Evolutionary conservation across 2,888 invertebrate species (phyloP), one percentile per base, ranked within the genome.

Genomic region (Galerucella calmariensis): DNA sequence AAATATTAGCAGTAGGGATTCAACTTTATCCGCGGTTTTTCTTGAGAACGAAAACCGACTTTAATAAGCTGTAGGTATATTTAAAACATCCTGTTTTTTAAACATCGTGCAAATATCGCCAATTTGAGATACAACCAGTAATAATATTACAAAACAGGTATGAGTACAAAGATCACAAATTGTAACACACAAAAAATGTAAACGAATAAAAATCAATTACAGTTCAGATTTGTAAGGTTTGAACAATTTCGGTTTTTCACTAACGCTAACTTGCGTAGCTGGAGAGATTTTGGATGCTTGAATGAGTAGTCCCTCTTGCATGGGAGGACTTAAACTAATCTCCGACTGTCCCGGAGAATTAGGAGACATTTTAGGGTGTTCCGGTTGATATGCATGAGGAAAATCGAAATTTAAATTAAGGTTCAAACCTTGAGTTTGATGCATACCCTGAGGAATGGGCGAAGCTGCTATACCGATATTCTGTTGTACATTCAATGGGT

Each of bases 221-320:
- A 83, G 84, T 79, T 92, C 91, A 67, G 89, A 90, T 82, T 94
- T 94, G 88, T 94, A 94, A 1, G 94, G 94, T 85, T 94, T 93
- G 84, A 94, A 94, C 35, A 94, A 88, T 83, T 93, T 93, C 0
- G 92, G 93, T 81, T 90, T 90, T 58, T 89, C 86, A 24, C 78
- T 61, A 10, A 78, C 71, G 20, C 41, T 2, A 6, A 74, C 74
- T 46, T 76, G 78, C 16, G 77, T 82, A 87, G 82, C 74, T 82
- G 76, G 86, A 73, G 82, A 86, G 78, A 75, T 79, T 80, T 82
- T 84, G 70, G 78, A 80, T 67, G 87, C 81, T 8, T 85, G 84
- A 75, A 87, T 86, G 44, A 86, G 78, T 4, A 87, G 79, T 65
- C 77, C 72, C 77, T 87, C 85, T 77, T 86, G 83, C 69, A 77